Conservation (phyloP, 2,113 vertebrate genomes). For the Pituophis catenifer region DNA sequence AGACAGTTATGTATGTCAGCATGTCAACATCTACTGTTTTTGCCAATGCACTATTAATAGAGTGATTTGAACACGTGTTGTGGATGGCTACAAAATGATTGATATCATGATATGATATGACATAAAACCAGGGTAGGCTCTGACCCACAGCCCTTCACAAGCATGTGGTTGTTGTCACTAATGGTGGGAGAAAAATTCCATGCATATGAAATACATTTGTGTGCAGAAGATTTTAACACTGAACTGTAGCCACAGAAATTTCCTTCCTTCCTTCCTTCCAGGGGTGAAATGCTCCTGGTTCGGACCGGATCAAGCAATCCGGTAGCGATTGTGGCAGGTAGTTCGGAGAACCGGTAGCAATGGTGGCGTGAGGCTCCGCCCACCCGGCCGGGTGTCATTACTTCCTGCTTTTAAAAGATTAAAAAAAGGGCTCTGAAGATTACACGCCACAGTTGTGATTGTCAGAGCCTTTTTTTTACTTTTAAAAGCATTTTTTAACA, state of each 20-base stretch:
- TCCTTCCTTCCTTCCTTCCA: too few species aligned
- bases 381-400: too few species aligned
- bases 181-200: background rate
- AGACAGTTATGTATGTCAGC: background rate
- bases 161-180: background rate
- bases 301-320: too few species aligned
- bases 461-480: too few species aligned
- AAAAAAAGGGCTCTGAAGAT: too few species aligned
- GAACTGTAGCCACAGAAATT: background rate
- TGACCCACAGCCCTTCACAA: background rate
- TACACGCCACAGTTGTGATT: too few species aligned
- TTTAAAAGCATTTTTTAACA: too few species aligned
- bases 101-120: background rate
- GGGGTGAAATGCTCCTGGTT: too few species aligned
- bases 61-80: background rate
- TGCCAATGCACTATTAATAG: conserved; percentile 7
- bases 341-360: too few species aligned
- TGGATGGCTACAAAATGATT: background rate
- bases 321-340: too few species aligned
- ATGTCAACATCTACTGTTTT: background rate
- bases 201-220: background rate
- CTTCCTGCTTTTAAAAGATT: too few species aligned
- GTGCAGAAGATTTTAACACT: background rate
- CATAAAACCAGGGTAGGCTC: background rate
- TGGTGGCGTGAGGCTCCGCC: too few species aligned